These are phyloP conservation scores for Protonemura montana DNA, from an alignment of 2,888 invertebrate genomes.

Conservation along the genomic window DNA sequence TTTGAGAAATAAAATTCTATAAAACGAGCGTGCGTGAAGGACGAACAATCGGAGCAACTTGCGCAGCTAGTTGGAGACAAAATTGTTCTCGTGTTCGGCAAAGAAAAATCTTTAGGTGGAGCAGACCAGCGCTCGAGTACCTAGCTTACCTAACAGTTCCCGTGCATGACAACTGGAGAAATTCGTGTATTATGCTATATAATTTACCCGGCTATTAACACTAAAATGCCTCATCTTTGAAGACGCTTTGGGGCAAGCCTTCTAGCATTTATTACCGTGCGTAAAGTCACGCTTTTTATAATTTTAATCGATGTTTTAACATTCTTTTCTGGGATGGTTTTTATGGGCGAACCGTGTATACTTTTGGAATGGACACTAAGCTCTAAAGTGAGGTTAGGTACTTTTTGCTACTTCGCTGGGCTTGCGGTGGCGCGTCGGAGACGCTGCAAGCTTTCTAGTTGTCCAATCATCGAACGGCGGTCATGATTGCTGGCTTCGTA, in stretches of 20 bases:
- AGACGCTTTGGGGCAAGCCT: neutral
- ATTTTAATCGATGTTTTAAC: slow-evolving; percentile 12
- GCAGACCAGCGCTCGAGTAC: neutral
- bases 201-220: neutral
- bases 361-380: neutral
- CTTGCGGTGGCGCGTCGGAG: neutral
- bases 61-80: neutral
- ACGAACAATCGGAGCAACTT: neutral
- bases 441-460: neutral
- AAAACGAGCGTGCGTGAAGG: neutral
- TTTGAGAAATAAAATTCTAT: neutral
- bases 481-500: slow-evolving; percentile 7
- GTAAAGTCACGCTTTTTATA: slow-evolving; percentile 3
- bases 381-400: neutral
- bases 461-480: neutral
- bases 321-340: neutral
- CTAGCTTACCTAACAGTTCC: neutral
- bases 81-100: neutral
- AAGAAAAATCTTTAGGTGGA: neutral
- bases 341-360: neutral
- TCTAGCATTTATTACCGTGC: neutral
- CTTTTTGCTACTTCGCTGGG: neutral
- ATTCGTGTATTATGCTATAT: neutral
- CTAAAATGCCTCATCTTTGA: neutral
- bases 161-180: neutral